Conservation (phyloP, 64 coral and sea anemone genomes). For the Montipora foliosa region DNA sequence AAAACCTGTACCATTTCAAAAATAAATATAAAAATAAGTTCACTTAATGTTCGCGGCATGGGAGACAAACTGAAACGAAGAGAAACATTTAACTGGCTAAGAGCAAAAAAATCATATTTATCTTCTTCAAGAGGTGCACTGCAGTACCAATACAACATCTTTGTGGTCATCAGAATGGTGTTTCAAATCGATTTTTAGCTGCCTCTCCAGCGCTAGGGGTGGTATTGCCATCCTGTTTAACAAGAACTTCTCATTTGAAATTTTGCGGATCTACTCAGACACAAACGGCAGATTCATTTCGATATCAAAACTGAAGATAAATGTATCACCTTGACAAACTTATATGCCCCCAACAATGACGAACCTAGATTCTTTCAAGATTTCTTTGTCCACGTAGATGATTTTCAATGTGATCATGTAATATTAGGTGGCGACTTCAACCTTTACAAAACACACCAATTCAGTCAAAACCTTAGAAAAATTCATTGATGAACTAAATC, state of each 20-base stretch:
- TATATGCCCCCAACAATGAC: constrained; percentile 30
- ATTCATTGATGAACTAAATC: not conserved
- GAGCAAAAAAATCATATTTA: not conserved
- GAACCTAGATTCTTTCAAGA: not conserved
- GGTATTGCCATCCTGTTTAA: too few relatives aligned
- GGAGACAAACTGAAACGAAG: too few relatives aligned
- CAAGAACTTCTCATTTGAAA: not conserved
- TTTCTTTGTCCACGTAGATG: not conserved
- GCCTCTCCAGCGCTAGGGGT: not conserved
- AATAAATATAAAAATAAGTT: too few relatives aligned
- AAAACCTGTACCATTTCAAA: too few relatives aligned
- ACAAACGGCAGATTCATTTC: too few relatives aligned
- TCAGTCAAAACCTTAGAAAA: not conserved
- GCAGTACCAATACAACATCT: not conserved
- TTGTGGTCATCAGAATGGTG: constrained; percentile 10
- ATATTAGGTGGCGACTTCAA: not conserved
- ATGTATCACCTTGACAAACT: not conserved
- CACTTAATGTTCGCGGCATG: too few relatives aligned
- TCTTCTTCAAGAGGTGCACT: not conserved
- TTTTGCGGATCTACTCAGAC: not conserved
- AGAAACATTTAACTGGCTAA: not conserved
- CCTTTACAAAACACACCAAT: not conserved
- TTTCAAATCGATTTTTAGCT: constrained; percentile 16
- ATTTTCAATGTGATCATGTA: not conserved
- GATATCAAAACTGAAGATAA: too few relatives aligned